These are phyloP conservation scores for Cheilosia soror DNA, from an alignment of 2,888 invertebrate species.

Conservation along the genomic window DNA sequence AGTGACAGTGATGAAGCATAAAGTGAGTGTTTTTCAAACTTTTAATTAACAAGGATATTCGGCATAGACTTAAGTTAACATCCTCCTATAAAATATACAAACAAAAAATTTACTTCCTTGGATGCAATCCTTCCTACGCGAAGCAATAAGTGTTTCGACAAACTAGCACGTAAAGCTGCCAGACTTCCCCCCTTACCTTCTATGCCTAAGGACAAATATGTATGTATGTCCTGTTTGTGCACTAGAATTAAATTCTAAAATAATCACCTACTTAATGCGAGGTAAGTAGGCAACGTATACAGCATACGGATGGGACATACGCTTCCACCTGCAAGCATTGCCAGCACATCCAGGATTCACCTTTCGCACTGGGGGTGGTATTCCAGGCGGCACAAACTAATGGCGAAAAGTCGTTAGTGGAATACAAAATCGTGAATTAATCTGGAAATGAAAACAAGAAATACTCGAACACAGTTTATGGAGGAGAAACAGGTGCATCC, in stretches of 20 bases:
- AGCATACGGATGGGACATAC: conserved; percentile 12
- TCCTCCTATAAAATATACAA: conserved; percentile 11
- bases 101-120: not conserved
- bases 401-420: conserved; percentile 40
- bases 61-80: conserved; percentile 19
- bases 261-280: conserved; percentile 59
- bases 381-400: conserved; percentile 25
- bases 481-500: conserved; percentile 22
- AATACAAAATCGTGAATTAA: conserved; percentile 49
- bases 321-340: conserved; percentile 10
- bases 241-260: conserved; percentile 62
- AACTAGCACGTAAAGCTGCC: conserved; percentile 25
- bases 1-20: conserved; percentile 1
- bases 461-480: conserved; percentile 18
- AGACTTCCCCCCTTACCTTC: conserved; percentile 15
- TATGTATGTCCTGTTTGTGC: conserved; percentile 5
- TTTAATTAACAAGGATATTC: conserved; percentile 55
- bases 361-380: conserved; percentile 1
- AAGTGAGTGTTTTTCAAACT: conserved; percentile 41
- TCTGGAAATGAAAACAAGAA: conserved; percentile 41
- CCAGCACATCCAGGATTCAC: conserved; percentile 16
- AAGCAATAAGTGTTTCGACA: conserved; percentile 31
- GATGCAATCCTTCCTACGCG: conserved; percentile 11
- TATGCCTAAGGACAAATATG: conserved; percentile 21
- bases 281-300: conserved; percentile 22